Evolutionary conservation across 2,888 invertebrate genomes (phyloP).

Genomic region (Nasonia oneida): DNA sequence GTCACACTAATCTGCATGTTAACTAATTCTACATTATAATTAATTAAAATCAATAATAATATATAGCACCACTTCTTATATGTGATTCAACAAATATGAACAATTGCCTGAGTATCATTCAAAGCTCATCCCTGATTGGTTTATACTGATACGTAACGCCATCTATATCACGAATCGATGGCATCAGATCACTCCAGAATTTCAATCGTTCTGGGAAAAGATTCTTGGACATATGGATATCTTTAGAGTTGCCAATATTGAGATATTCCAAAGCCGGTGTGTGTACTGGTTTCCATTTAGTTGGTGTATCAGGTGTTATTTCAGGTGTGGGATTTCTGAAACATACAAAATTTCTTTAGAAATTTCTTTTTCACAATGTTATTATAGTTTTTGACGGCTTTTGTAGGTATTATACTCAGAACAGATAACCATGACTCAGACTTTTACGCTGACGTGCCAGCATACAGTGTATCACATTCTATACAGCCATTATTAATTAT

Average conservation of each 20-base stretch:
- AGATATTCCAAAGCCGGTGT: conserved; percentile 81
- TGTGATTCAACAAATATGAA: background rate
- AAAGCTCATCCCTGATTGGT: conserved; percentile 54
- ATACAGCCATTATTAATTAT: too few relatives aligned
- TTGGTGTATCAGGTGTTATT: conserved; percentile 75
- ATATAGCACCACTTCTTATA: background rate
- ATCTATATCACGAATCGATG: conserved; percentile 46
- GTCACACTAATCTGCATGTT: background rate
- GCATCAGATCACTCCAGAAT: conserved; percentile 82
- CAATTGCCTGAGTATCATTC: background rate
- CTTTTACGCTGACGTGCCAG: background rate
- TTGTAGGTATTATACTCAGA: background rate
- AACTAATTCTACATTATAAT: background rate
- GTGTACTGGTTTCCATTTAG: conserved; percentile 83
- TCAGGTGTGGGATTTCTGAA: conserved; percentile 86
- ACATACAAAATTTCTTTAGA: background rate
- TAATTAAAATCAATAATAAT: background rate
- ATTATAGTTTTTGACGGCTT: background rate
- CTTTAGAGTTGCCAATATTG: conserved; percentile 79
- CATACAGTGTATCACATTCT: background rate
- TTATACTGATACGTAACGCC: conserved; percentile 34
- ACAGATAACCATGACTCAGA: background rate
- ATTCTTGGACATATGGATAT: conserved; percentile 80
- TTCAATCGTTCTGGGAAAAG: conserved; percentile 82
- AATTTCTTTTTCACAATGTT: background rate